Percentiles rank a stretch among this genome's conserved stretches.
Evolutionary conservation across 2,113 vertebrate species (phyloP).

Genomic region (Terrapene triunguis): DNA sequence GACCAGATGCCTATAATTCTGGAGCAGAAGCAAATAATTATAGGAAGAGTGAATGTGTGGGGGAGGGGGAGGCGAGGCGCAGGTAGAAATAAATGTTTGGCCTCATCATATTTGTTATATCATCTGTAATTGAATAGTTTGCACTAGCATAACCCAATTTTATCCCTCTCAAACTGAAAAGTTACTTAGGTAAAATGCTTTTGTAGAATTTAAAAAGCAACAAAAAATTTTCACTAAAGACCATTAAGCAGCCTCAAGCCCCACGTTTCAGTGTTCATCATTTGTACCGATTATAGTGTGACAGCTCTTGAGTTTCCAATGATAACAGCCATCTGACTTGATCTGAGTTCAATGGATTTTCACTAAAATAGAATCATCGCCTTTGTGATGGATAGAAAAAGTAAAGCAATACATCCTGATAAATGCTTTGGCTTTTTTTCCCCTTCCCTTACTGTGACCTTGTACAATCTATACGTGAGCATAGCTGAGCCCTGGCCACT

Average conservation of each 20-base stretch:
- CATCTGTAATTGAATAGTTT: not conserved
- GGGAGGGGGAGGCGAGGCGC: not conserved
- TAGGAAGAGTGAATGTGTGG: not conserved
- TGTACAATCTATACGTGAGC: conserved; percentile 83
- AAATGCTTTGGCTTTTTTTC: conserved; percentile 77
- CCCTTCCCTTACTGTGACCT: conserved; percentile 85
- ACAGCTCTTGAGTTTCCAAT: conserved; percentile 86
- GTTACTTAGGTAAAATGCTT: conserved; percentile 49
- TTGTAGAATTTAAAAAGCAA: conserved; percentile 65
- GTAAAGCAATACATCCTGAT: conserved; percentile 91
- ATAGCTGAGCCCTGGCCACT: conserved; percentile 76
- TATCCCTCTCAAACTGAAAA: not conserved
- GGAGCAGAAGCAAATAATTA: not conserved
- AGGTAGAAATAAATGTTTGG: not conserved
- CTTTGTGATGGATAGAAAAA: conserved; percentile 89
- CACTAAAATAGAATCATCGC: conserved; percentile 89
- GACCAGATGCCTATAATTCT: not conserved
- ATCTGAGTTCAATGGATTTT: conserved; percentile 89
- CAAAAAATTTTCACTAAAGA: conserved; percentile 71
- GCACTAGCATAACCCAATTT: conserved; percentile 41
- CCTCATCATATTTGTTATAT: not conserved
- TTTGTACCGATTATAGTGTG: conserved; percentile 87
- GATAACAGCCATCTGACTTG: conserved; percentile 91
- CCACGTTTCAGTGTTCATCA: conserved; percentile 74
- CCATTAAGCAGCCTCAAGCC: conserved; percentile 67